Conservation (phyloP, 2,888 invertebrate genomes). For the Lepidochitona cinerea region DNA sequence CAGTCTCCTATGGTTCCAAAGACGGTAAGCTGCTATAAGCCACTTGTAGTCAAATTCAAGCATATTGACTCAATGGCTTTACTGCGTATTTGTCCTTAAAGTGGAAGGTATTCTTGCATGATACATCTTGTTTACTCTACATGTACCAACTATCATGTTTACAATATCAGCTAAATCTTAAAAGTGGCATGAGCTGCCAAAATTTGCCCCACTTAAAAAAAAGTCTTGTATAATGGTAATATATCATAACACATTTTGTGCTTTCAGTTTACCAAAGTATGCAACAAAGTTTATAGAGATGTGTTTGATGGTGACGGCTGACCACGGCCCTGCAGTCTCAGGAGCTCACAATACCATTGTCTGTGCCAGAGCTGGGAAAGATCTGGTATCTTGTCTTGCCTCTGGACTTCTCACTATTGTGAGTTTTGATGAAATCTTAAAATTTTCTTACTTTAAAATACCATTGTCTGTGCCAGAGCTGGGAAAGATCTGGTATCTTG, state of each 20-base stretch:
- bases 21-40: conserved; percentile 69
- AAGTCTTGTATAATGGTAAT: too few relatives aligned
- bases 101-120: not conserved
- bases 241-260: too few relatives aligned
- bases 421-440: conserved; percentile 70
- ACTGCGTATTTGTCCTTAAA: not conserved
- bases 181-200: too few relatives aligned
- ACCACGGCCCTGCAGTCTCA: conserved; percentile 98
- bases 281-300: conserved; percentile 98
- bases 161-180: too few relatives aligned
- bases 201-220: too few relatives aligned
- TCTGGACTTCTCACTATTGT: conserved; percentile 97
- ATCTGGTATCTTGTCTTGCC: conserved; percentile 94
- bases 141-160: too few relatives aligned
- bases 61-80: not conserved
- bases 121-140: too few relatives aligned
- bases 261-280: conserved; percentile 89
- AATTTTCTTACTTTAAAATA: too few relatives aligned
- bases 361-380: conserved; percentile 96
- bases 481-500: conserved; percentile 98
- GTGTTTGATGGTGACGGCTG: conserved; percentile 95
- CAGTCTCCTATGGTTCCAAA: conserved; percentile 98
- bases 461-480: conserved; percentile 81
- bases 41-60: not conserved
- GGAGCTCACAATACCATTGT: conserved; percentile 99